Base-by-base conservation (phyloP, 2,888 invertebrate species). In the Macroteleia sp. region DNA sequence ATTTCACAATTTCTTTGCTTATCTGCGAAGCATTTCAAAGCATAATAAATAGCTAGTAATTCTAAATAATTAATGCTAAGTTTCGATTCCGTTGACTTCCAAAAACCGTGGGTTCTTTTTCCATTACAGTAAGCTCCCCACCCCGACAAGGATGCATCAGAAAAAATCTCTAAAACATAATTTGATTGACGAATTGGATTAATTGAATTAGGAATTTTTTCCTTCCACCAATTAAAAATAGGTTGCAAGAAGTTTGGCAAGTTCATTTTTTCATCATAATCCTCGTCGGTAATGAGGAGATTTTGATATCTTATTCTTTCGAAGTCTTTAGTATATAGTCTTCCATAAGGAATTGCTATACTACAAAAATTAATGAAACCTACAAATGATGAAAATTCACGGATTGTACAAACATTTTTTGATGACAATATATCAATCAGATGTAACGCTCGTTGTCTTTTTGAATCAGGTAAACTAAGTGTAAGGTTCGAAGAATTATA, bases 31-130 rank as follows among this genome's bases (percentile, higher is more conserved):
- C 66, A 77, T 64, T 77, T 64, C 2, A 78, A 22, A 2, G 30
- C 69, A 4, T 42, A 46, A 46, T 52, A 64, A 19, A 52, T 73
- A 3, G 78, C 79, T 52, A 20, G 4, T 12, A 79, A 25, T 34
- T 82, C 78, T 1, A 75, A 36, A 6, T 50, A 36, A 62, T 82
- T 79, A 14, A 80, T 80, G 41, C 56, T 75, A 14, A 16, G 9
- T 9, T 4, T 0, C 39, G 56, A 46, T 44, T 79, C 69, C 1
- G 12, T 17, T 20, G 56, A 36, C n/a, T 17, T 46, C 69, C 69
- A 76, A n/a, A 41, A 16, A 8, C 79, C 79, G 10, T 52, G 14
- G n/a, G 36, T 25, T 22, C 32, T 28, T 10, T 66, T 4, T 9
- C 12, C 25, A 0, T 64, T 17, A 19, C 61, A 74, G 0, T 30